Base-by-base conservation (phyloP, 1,140 invertebrate genomes). In the Chrysopa pallens region DNA sequence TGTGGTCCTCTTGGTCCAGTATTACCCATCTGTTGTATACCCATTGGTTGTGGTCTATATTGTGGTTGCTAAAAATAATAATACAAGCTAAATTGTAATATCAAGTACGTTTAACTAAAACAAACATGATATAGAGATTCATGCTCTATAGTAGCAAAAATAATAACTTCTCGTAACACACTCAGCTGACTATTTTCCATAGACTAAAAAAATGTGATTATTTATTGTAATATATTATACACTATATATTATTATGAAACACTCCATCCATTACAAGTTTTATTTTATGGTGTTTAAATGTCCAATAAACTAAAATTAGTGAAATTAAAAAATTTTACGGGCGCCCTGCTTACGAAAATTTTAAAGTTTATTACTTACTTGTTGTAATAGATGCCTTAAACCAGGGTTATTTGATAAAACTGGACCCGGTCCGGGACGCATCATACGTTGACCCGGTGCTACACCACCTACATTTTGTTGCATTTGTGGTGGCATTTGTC, bases 351-450 rank as follows among this genome's bases (percentile, higher is more conserved):
- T 23, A 15, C 15, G 8, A 23, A 11, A 9, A 37, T 28, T 5
- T 8, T 9, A 29, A 31, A 41, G 4, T n/a, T 17, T 36, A 27
- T 7, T 28, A 42, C 35, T 50, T 61, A 78, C 76, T 57, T 78
- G 76, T 58, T 80, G 76, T 4, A 80, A 62, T 14, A 80, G 59
- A 60, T 78, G 73, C 17, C 77, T 59, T 17, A 80, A 56, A n/a
- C 76, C 76, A n/a, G 75, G 68, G 61, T 74, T 77, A 47, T 72
- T 76, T 0, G 65, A 47, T 52, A 75, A 70, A 11, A 33, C 31
- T 11, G 2, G 31, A 11, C 31, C 31, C 2, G 31, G 31, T 12
- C 31, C 31, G 6, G 31, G 31, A 38, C 74, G 63, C 59, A 78
- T 73, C 60, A 80, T 70, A 51, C 75, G 62, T 43, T 74, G 72